phyloP scores from a whole-genome alignment of 1,140 invertebrate genomes.

The Euschistus heros region DNA sequence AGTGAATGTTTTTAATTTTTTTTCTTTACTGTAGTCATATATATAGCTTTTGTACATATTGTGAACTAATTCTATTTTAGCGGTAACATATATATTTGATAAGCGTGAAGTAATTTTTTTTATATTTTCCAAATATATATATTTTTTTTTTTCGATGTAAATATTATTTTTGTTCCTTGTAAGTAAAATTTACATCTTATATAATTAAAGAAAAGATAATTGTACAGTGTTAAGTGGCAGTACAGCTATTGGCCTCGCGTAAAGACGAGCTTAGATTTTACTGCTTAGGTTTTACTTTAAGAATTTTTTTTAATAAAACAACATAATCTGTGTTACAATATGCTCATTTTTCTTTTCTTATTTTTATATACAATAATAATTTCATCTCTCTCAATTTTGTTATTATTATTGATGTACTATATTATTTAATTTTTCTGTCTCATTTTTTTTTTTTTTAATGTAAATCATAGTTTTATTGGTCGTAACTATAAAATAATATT shows the following conservation, averaged over 20 bases:
- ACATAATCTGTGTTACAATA: neutral
- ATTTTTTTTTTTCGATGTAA: slow-evolving; percentile 3
- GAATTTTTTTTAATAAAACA: neutral
- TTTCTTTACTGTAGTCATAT: neutral
- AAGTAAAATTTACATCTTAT: neutral
- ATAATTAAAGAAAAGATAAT: neutral
- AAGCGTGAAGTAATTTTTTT: neutral
- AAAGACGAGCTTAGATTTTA: slow-evolving; percentile 7
- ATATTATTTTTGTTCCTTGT: slow-evolving; percentile 5
- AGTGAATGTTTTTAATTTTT: neutral
- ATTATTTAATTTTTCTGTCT: neutral
- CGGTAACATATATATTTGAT: neutral
- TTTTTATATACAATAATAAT: neutral
- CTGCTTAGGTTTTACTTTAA: neutral
- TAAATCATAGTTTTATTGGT: too few relatives aligned
- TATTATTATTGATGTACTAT: neutral
- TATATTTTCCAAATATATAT: neutral
- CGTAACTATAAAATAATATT: too few relatives aligned
- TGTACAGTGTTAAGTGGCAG: neutral
- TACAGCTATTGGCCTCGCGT: slow-evolving; percentile 3
- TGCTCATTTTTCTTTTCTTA: neutral
- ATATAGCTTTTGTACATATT: slow-evolving; percentile 6
- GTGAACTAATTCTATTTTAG: slow-evolving; percentile 13
- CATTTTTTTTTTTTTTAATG: too few relatives aligned
- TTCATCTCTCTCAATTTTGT: neutral